Conservation (phyloP, 2,797 vertebrate species). For the Neopelma chrysocephalum region DNA sequence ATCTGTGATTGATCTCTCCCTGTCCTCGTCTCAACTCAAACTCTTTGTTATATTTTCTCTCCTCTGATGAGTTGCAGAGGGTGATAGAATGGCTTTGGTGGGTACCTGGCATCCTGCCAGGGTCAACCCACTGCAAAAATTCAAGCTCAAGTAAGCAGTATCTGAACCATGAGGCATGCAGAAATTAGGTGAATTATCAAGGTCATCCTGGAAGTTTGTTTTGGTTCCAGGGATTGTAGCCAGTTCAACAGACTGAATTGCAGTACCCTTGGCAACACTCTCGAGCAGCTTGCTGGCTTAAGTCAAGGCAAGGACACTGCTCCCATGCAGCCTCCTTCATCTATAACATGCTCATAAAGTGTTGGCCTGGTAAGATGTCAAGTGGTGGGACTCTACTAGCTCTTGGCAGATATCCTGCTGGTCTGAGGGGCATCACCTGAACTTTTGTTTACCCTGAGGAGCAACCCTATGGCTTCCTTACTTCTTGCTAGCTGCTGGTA, state of each 20-base stretch:
- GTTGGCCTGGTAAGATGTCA: not conserved
- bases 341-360: not conserved
- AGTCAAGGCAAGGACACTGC: not conserved
- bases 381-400: not conserved
- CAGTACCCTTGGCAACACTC: not conserved
- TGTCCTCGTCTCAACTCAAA: not conserved
- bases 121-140: not conserved
- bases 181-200: not conserved
- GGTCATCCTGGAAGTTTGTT: not conserved
- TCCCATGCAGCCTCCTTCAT: not conserved
- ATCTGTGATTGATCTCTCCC: not conserved
- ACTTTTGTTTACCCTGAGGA: not conserved
- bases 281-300: not conserved
- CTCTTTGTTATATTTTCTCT: not conserved
- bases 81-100: not conserved
- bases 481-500: not conserved
- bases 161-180: not conserved
- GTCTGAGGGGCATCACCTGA: fast-evolving
- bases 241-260: not conserved
- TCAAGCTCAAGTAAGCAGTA: not conserved
- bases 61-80: not conserved
- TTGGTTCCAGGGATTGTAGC: not conserved
- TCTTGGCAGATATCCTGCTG: not conserved
- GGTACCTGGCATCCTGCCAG: not conserved
- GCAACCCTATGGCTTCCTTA: not conserved